Base-by-base conservation (phyloP, 2,888 invertebrate genomes). In the Tromatobia lineatoria region DNA sequence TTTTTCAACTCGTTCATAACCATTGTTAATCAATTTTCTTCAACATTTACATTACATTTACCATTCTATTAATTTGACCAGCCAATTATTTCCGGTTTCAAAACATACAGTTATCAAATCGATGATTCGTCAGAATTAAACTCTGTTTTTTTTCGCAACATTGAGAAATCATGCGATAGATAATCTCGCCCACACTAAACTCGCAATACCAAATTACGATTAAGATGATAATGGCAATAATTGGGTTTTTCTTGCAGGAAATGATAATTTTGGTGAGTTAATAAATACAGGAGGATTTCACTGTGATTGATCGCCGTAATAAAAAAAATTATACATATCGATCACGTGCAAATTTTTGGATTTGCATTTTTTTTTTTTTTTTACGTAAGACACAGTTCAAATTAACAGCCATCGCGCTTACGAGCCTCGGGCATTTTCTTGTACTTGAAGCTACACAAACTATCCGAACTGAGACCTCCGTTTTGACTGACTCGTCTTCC, bases 401-500 rank as follows among this genome's bases (percentile, higher is more conserved):
- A 80, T 52, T 80, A 83, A 80, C 67, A 52, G 66, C 83, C 67
- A 67, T 74, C 74, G 59, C 50, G 74, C 47, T 59, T 59, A 11
- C 20, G 25, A 47, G 47, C 73, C 73, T 38, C 59, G 57, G 59
- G 57, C 73, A 73, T 74, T 61, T 52, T 59, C 10, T 71, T 29
- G 59, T 61, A 52, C 54, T 34, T 50, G 52, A 57, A 64, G 52
- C 18, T 45, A 34, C 23, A 20, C 57, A 64, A 71, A 80, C 85
- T 83, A 66, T 76, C 57, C 77, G 80, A 76, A 67, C 38, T 73
- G 81, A 85, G 86, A 79, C 75, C 83, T 78, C 71, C 73, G 47
- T 81, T 86, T 86, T 81, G 81, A 86, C 86, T 85, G 83, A 67
- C 81, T 75, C 54, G 34, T 29, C 38, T 47, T 45, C 52, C 77